A percentile compares a stretch with the other conserved stretches of the same genome.
These are phyloP conservation scores for Drosophila santomea DNA, from an alignment of 1,140 invertebrate species.

Conservation along the genomic window DNA sequence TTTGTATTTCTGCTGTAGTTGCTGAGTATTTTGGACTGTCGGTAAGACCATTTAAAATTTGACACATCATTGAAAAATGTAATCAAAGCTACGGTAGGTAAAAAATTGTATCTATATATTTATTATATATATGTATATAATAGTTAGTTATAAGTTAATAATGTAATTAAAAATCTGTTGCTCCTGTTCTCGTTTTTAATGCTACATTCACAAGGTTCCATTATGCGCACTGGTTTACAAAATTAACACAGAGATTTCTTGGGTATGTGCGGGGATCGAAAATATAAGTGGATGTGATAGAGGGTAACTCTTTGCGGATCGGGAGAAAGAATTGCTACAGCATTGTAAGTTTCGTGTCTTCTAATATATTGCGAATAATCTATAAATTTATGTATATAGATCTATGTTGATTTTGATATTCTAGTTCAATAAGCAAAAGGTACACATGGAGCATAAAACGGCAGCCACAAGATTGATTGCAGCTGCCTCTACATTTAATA, in stretches of 20 bases:
- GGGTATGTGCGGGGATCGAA: conserved; percentile 36
- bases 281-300: conserved; percentile 17
- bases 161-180: conserved; percentile 58
- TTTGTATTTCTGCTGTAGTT: conserved; percentile 26
- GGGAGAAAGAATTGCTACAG: conserved; percentile 13
- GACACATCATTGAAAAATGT: conserved; percentile 82
- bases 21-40: conserved; percentile 53
- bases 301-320: background rate
- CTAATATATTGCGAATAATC: conserved; percentile 68
- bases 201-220: conserved; percentile 73
- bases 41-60: conserved; percentile 79
- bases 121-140: conserved; percentile 56
- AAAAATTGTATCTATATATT: conserved; percentile 76
- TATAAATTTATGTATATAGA: conserved; percentile 47
- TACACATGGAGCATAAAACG: conserved; percentile 80
- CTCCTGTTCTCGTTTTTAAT: conserved; percentile 47
- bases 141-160: conserved; percentile 56
- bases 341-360: conserved; percentile 38
- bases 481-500: conserved; percentile 54
- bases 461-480: conserved; percentile 26
- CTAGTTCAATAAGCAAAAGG: conserved; percentile 80
- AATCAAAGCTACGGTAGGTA: conserved; percentile 81
- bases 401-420: conserved; percentile 59
- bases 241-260: conserved; percentile 53
- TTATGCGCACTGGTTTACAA: conserved; percentile 74